phyloP scores from a whole-genome alignment of 1,140 invertebrate genomes.

The Drosophila arawakana region DNA sequence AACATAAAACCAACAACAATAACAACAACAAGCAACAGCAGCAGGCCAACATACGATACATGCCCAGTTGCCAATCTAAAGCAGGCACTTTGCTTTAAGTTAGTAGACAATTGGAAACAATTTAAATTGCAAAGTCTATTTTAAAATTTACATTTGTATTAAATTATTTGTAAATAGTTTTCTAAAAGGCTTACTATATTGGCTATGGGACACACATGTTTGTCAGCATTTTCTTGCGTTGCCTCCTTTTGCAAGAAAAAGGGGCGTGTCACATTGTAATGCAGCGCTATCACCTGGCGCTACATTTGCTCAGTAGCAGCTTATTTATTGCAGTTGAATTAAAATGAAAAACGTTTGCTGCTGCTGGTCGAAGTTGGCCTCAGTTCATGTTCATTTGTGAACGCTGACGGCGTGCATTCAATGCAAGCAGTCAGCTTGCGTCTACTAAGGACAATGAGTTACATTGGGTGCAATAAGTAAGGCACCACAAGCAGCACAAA shows the following conservation, averaged over 20 bases:
- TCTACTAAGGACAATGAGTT: too few relatives aligned
- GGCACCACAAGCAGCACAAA: too few relatives aligned
- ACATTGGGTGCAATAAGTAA: too few relatives aligned
- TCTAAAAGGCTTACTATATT: neutral
- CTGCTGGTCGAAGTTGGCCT: slow-evolving; percentile 28
- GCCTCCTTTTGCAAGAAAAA: neutral
- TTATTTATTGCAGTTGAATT: slow-evolving; percentile 70
- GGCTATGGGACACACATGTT: slow-evolving; percentile 6
- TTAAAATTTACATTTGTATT: too few relatives aligned
- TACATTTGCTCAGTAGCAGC: slow-evolving; percentile 50
- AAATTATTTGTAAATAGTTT: too few relatives aligned
- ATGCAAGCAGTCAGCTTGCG: neutral
- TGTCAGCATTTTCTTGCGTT: slow-evolving; percentile 25
- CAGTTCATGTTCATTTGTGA: slow-evolving; percentile 42
- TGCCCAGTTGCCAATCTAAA: slow-evolving; percentile 15
- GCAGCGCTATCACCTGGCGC: slow-evolving; percentile 48
- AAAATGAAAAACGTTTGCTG: slow-evolving; percentile 59
- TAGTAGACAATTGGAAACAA: too few relatives aligned
- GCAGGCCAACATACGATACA: slow-evolving; percentile 21
- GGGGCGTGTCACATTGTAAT: slow-evolving; percentile 39
- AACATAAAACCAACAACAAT: slow-evolving; percentile 63
- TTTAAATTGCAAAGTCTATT: too few relatives aligned
- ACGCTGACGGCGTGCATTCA: slow-evolving; percentile 19
- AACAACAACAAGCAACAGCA: slow-evolving; percentile 33
- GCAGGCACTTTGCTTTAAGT: neutral